Evolutionary conservation across 1,140 invertebrate species (phyloP).

Genomic region (Heliothis virescens): DNA sequence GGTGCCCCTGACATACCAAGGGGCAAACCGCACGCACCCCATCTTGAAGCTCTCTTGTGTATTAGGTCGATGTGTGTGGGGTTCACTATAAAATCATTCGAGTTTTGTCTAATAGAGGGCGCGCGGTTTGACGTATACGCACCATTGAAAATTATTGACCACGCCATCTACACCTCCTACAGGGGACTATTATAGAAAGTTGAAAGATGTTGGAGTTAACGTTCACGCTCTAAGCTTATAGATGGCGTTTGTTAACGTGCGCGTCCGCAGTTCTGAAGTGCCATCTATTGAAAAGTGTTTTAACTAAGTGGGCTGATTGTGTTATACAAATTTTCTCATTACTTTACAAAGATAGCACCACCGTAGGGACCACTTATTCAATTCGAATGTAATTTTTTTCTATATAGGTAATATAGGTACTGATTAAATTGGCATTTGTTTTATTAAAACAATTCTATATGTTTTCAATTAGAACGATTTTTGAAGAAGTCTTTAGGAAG

Average conservation of each 20-base stretch:
- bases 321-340: background rate
- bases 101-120: background rate
- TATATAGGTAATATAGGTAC: too few relatives aligned
- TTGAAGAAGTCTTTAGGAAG: too few relatives aligned
- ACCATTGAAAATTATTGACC: background rate
- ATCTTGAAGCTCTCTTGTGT: too few relatives aligned
- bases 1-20: too few relatives aligned
- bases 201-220: background rate
- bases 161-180: background rate
- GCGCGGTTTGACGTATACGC: background rate
- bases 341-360: background rate
- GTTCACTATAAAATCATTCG: background rate
- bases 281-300: constrained; percentile 3
- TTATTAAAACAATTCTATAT: too few relatives aligned
- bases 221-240: background rate
- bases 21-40: too few relatives aligned
- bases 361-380: background rate
- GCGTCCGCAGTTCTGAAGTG: background rate
- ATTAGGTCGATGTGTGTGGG: too few relatives aligned
- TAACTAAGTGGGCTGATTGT: background rate
- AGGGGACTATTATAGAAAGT: background rate
- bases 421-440: too few relatives aligned
- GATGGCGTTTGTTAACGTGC: constrained; percentile 16
- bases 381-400: background rate
- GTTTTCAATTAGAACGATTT: too few relatives aligned